Percentiles rank a stretch among this genome's conserved stretches.
phyloP scores from a whole-genome alignment of 1,140 invertebrate species.

The Vanessa atalanta region DNA sequence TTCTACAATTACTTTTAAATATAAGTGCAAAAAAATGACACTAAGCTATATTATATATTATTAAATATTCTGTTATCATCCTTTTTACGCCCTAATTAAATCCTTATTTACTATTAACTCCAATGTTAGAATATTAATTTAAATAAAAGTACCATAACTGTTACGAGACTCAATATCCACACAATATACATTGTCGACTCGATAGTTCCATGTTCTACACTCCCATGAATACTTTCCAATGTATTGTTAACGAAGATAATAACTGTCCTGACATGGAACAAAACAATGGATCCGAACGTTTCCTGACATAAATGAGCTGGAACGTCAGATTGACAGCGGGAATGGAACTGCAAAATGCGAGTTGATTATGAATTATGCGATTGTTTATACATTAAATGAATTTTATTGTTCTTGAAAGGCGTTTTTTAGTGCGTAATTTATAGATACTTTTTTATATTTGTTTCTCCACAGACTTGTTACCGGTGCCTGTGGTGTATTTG shows the following conservation, averaged over 20 bases:
- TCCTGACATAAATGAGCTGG: conserved; percentile 24
- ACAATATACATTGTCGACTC: conserved; percentile 13
- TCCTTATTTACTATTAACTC: no score
- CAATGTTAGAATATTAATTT: background rate
- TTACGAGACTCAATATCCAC: background rate
- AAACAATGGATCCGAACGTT: conserved; percentile 13
- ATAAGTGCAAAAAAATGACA: no score
- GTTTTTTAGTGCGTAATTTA: no score
- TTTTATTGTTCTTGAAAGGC: no score
- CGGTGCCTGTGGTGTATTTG: no score
- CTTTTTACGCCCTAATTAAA: no score
- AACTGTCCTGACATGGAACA: conserved; percentile 8
- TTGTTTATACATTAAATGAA: background rate
- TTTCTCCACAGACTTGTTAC: no score
- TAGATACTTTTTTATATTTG: no score
- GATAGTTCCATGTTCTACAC: background rate
- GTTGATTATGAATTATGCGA: background rate
- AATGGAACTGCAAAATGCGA: conserved; percentile 7
- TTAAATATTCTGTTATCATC: no score
- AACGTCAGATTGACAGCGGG: conserved; percentile 13
- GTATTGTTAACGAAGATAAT: conserved; percentile 26
- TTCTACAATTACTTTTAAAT: no score
- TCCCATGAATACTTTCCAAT: conserved; percentile 18
- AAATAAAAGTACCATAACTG: background rate
- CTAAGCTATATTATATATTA: no score